phyloP scores from a whole-genome alignment of 2,888 invertebrate species.

The Drepana falcataria region DNA sequence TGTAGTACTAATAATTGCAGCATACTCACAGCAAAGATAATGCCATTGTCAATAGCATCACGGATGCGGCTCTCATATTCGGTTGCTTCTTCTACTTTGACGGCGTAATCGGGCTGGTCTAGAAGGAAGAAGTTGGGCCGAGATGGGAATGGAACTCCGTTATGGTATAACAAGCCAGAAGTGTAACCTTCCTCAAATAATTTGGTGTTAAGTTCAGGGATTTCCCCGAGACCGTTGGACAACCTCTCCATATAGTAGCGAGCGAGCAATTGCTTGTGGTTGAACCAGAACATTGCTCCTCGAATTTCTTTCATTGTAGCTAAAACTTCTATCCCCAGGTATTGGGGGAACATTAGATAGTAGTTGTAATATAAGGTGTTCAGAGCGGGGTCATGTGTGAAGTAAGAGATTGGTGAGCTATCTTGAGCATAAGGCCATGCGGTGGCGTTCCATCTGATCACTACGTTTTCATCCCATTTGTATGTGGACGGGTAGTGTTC shows the following conservation, averaged over 20 bases:
- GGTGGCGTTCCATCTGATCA: slow-evolving; percentile 82
- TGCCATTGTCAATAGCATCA: slow-evolving; percentile 80
- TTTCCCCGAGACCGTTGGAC: slow-evolving; percentile 83
- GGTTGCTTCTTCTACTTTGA: slow-evolving; percentile 61
- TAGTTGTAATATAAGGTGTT: slow-evolving; percentile 82
- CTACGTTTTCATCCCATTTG: slow-evolving; percentile 65
- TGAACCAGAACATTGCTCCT: slow-evolving; percentile 82
- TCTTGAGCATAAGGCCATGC: slow-evolving; percentile 74
- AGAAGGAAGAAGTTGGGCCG: slow-evolving; percentile 79
- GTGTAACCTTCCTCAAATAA: slow-evolving; percentile 80
- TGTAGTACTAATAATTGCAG: too few species aligned
- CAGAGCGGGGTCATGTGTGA: slow-evolving; percentile 84
- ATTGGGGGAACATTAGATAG: slow-evolving; percentile 81
- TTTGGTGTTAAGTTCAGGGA: slow-evolving; percentile 77
- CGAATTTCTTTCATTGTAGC: slow-evolving; percentile 76
- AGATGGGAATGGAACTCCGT: slow-evolving; percentile 81
- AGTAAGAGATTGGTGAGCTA: slow-evolving; percentile 82
- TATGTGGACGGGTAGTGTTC: slow-evolving; percentile 49
- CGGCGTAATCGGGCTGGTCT: slow-evolving; percentile 58
- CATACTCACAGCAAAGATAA: slow-evolving; percentile 56
- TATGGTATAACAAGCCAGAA: slow-evolving; percentile 80
- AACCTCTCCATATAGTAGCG: slow-evolving; percentile 88
- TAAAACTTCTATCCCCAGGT: slow-evolving; percentile 78
- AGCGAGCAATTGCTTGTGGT: slow-evolving; percentile 83
- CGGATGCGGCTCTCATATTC: slow-evolving; percentile 77